Evolutionary conservation across 2,888 invertebrate species (phyloP), one percentile per base, ranked within the genome.

Genomic region (Phaonia tiefii): DNA sequence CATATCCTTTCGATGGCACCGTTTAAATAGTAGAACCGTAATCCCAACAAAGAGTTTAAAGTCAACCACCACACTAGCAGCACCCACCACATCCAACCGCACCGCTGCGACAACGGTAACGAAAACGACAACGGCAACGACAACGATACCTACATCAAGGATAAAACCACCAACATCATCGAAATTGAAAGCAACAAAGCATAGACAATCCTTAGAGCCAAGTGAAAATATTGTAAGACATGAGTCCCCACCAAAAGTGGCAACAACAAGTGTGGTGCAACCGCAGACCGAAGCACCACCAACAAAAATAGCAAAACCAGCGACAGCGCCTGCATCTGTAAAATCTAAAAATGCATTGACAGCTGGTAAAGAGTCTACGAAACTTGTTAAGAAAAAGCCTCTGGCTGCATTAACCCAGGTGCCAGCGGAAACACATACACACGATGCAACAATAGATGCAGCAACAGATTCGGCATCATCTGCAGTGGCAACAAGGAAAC

Each of bases 401-500:
- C 42, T 13, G 20, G 22, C 39, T 7, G 31, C 26, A 13, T 13
- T 8, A 5, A 1, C 25, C 4, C 44, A 44, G 17, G 46, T 17
- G 10, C 49, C 49, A 31, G 8, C 31, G 31, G 31, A 31, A 31
- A 31, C 31, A 31, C 3, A 31, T 31, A 8, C 3, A 5, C 4
- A 31, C 8, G 31, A 3, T 31, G 31, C 31, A 31, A 31, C 31
- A 31, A 31, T 31, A 31, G 31, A 31, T 31, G 31, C 31, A 31
- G 8, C 31, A 31, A 31, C 31, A 31, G 31, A 31, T 5, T 1
- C 20, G 22, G 17, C 51, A 51, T 17, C 22, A 56, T 56, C 80
- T 67, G 13, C 70, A 58, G 20, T 49, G 72, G 31, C 70, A 39
- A 54, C 79, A 82, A 25, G 54, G 73, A 81, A 90, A 83, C 90